Base-by-base conservation (phyloP, 1,140 invertebrate genomes). In the Leptonema lineaticorne region DNA sequence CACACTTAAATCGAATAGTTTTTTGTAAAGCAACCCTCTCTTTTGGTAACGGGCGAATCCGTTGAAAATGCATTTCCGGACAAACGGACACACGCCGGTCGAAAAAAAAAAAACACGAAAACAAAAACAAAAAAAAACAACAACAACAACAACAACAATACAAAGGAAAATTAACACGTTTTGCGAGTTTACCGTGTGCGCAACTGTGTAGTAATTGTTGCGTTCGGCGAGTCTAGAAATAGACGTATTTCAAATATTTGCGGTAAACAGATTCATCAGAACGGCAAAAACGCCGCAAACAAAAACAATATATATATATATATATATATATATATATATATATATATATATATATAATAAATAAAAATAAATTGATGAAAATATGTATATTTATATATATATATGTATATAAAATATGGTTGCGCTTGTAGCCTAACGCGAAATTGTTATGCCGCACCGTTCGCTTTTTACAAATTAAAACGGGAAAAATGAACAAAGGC, bases 401-500 rank as follows among this genome's bases (percentile, higher is more conserved):
- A 11, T 41, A 16, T 41, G 37, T 41, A 16, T 41, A 16, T 41
- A 16, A 14, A 16, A 6, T 33, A 11, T 33, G 30, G 5, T 33
- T 11, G 11, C 16, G 37, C 16, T 3, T 41, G 2, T 53, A 9
- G 28, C 4, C 20, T n/a, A n/a, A n/a, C n/a, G n/a, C n/a, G n/a
- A n/a, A n/a, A n/a, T n/a, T n/a, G n/a, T n/a, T n/a, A n/a, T n/a
- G n/a, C 2, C 24, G 30, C 27, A 16, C n/a, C 6, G 59, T 62
- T 16, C 41, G n/a, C 62, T 50, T 50, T 64, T 64, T 64, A 46
- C 41, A 64, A 64, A 64, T 64, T 64, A 64, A 64, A 64, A 64
- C 62, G 62, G 45, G 45, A 64, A 64, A 64, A 64, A 64, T 64
- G 62, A 50, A 64, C 62, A 64, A 64, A 50, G 62, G 45, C 62